These are phyloP conservation scores for Globia sparganii DNA, from an alignment of 2,888 invertebrate species.

Conservation along the genomic window DNA sequence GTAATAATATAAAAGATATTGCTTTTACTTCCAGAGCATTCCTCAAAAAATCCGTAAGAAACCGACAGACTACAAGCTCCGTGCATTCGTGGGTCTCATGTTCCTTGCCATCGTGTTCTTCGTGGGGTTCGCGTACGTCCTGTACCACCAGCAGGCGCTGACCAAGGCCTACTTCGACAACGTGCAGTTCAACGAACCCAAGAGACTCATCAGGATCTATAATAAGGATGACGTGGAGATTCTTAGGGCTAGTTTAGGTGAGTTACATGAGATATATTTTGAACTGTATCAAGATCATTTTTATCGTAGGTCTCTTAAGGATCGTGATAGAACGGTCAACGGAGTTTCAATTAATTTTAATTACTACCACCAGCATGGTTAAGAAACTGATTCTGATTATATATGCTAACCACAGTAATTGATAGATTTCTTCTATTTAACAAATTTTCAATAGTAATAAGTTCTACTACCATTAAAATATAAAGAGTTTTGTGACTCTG, in stretches of 20 bases:
- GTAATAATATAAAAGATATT: neutral
- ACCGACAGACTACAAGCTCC: slow-evolving; percentile 94
- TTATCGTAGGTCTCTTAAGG: no score
- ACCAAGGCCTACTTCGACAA: slow-evolving; percentile 95
- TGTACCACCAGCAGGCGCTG: slow-evolving; percentile 95
- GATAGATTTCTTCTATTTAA: no score
- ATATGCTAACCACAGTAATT: no score
- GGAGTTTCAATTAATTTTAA: no score
- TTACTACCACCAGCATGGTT: no score
- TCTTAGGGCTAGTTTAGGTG: slow-evolving; percentile 92
- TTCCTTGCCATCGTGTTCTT: slow-evolving; percentile 95
- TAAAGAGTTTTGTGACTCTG: no score
- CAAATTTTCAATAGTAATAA: no score
- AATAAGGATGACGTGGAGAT: slow-evolving; percentile 93
- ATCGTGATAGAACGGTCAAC: no score
- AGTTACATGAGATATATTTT: slow-evolving; percentile 58
- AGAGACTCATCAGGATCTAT: slow-evolving; percentile 93
- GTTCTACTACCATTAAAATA: no score
- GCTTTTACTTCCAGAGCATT: slow-evolving; percentile 90
- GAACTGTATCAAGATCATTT: no score
- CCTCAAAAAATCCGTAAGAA: slow-evolving; percentile 93
- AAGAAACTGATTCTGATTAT: no score
- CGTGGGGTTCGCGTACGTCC: slow-evolving; percentile 95
- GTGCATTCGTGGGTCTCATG: slow-evolving; percentile 94
- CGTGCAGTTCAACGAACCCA: slow-evolving; percentile 95